Base-by-base conservation (phyloP, 1,140 invertebrate genomes). In the Meloidogyne floridensis region DNA sequence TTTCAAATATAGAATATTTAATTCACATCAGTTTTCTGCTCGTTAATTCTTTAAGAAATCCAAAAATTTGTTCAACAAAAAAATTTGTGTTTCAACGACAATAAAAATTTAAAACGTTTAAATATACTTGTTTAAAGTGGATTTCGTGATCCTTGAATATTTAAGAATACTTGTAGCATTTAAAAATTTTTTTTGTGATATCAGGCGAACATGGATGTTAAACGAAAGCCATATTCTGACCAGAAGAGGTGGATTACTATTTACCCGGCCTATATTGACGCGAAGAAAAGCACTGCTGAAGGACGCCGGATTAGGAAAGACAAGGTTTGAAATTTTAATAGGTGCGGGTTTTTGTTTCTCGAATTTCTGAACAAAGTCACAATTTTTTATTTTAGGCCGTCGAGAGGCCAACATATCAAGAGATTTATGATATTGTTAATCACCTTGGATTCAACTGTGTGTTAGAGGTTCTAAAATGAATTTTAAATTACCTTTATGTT, bases 231-330 rank as follows among this genome's bases (percentile, higher is more conserved):
- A 20, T 79, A 81, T 73, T 88, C 87, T 15, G 87, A 89, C 71
- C 69, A 79, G 73, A 70, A 72, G 5, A 83, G 96, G 87, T 98
- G 96, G 96, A 93, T 98, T 79, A 96, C 95, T 87, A 94, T 99
- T 80, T 98, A 98, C 91, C 97, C 97, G 69, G 93, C 95, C 0
- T 98, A 98, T 87, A 92, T 98, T 32, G 98, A 98, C 88, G 96
- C 93, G 84, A 97, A 95, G 87, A 97, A 95, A 91, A 95, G 95
- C 0, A 88, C 94, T 51, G 94, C 94, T 3, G 93, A 96, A 90
- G 97, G 97, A 9, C 92, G 97, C 43, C 93, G 93, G 84, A 91
- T 99, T 42, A 91, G 94, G 7, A 95, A 96, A 91, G 92, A 93
- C 3, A 93, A 94, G 90, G 93, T 93, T 86, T 80, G 13, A 65